Evolutionary conservation across 2,113 vertebrate genomes (phyloP).

Genomic region (Takifugu flavidus): DNA sequence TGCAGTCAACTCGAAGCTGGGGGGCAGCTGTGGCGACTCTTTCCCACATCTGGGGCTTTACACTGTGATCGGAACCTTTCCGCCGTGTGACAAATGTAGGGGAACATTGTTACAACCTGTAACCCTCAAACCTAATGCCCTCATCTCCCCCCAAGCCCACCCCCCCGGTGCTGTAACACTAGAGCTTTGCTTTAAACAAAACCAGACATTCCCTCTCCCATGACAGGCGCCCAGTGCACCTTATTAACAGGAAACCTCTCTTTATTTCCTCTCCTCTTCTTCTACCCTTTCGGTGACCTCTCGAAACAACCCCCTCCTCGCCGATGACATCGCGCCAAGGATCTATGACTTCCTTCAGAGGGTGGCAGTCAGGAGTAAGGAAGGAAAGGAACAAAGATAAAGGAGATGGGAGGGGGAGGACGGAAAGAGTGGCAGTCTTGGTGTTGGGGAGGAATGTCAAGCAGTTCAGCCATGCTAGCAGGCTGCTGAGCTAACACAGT

Average conservation of each 20-base stretch:
- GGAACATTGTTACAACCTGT: slow-evolving; percentile 53
- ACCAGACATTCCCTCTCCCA: slow-evolving; percentile 64
- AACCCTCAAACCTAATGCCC: slow-evolving; percentile 40
- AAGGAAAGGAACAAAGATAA: slow-evolving; percentile 30
- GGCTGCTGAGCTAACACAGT: slow-evolving; percentile 55
- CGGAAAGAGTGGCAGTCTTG: slow-evolving; percentile 29
- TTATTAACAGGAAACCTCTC: slow-evolving; percentile 78
- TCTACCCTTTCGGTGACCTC: slow-evolving; percentile 58
- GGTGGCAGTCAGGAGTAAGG: slow-evolving; percentile 48
- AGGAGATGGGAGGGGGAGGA: slow-evolving; percentile 11
- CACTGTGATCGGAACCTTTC: slow-evolving; percentile 22
- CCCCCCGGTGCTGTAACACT: slow-evolving; percentile 41
- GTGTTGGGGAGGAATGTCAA: slow-evolving; percentile 63
- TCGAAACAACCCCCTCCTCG: not conserved
- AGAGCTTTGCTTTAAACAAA: slow-evolving; percentile 66
- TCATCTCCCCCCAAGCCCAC: not conserved
- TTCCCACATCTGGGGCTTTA: slow-evolving; percentile 27
- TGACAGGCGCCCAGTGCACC: slow-evolving; percentile 57
- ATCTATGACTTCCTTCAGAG: slow-evolving; percentile 69
- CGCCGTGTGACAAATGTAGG: slow-evolving; percentile 35
- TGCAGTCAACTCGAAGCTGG: slow-evolving; percentile 56
- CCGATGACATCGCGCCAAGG: slow-evolving; percentile 61
- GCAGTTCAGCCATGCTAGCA: slow-evolving; percentile 47
- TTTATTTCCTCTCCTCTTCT: slow-evolving; percentile 73
- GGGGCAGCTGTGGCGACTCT: slow-evolving; percentile 22